These are phyloP conservation scores for Meriones psammophilus DNA, from an alignment of 2,797 vertebrate genomes.

Conservation along the genomic window DNA sequence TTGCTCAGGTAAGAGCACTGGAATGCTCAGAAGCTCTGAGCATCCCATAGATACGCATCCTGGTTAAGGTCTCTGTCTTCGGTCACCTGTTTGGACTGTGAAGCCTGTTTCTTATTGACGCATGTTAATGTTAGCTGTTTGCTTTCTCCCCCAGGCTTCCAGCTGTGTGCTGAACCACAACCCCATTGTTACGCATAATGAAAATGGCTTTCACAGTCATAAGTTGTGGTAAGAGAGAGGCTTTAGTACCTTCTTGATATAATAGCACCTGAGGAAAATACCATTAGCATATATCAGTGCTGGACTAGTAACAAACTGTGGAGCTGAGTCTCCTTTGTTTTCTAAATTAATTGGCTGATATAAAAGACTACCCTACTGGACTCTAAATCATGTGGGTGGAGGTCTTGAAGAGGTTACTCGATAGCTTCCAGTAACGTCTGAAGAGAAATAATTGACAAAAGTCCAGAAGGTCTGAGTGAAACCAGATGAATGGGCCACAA, in stretches of 20 bases:
- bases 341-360: slow-evolving; percentile 69
- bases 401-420: slow-evolving; percentile 49
- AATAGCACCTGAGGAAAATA: slow-evolving; percentile 75
- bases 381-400: slow-evolving; percentile 69
- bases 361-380: slow-evolving; percentile 21
- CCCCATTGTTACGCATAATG: slow-evolving; percentile 19
- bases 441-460: slow-evolving; percentile 26
- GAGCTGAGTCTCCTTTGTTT: slow-evolving; percentile 60
- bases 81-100: slow-evolving; percentile 9
- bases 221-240: slow-evolving; percentile 78
- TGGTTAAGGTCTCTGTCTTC: slow-evolving; percentile 23
- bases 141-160: slow-evolving; percentile 47
- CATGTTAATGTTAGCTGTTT: slow-evolving; percentile 58
- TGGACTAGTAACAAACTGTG: background rate
- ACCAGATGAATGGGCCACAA: background rate
- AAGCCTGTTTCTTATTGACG: slow-evolving; percentile 38
- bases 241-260: slow-evolving; percentile 76
- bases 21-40: background rate
- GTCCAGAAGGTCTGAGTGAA: background rate
- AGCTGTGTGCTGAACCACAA: slow-evolving; percentile 66
- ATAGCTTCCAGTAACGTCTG: slow-evolving; percentile 53
- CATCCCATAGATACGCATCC: background rate
- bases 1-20: background rate
- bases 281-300: slow-evolving; percentile 70
- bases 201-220: slow-evolving; percentile 67